phyloP scores from a whole-genome alignment of 2,888 invertebrate species.

The Phrixothrix hirtus region DNA sequence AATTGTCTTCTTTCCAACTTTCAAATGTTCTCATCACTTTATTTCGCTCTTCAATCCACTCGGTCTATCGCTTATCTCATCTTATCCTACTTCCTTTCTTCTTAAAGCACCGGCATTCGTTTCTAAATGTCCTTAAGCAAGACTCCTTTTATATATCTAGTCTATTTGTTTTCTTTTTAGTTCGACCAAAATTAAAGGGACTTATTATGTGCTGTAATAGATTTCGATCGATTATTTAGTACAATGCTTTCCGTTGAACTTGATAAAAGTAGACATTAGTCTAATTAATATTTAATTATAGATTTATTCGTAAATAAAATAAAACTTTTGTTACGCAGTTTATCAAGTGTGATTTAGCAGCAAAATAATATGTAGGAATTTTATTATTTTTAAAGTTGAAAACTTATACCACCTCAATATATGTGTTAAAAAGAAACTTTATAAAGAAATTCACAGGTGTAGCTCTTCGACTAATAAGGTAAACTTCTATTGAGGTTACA shows the following conservation, averaged over 20 bases:
- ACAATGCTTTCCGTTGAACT: slow-evolving; percentile 1
- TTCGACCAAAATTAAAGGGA: slow-evolving; percentile 28
- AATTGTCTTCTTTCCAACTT: slow-evolving; percentile 50
- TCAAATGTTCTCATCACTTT: slow-evolving; percentile 53
- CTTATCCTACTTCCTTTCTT: slow-evolving; percentile 49
- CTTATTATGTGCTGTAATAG: no score
- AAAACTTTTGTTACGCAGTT: no score
- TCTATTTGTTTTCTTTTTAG: slow-evolving; percentile 46
- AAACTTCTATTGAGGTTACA: no score
- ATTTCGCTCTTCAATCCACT: slow-evolving; percentile 53
- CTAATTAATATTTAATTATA: no score
- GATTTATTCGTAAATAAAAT: no score
- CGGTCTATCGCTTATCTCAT: slow-evolving; percentile 52
- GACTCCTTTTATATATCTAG: slow-evolving; percentile 52
- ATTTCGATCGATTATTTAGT: no score
- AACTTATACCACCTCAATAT: slow-evolving; percentile 19
- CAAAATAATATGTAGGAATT: no score
- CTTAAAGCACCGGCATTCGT: slow-evolving; percentile 49
- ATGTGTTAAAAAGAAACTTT: slow-evolving; percentile 24
- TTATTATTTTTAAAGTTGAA: slow-evolving; percentile 21
- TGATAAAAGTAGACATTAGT: no score
- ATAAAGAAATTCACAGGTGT: slow-evolving; percentile 30
- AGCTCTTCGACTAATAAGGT: slow-evolving; percentile 21
- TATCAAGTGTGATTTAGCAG: no score
- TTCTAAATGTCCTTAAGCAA: slow-evolving; percentile 49